Evolutionary conservation across 2,888 invertebrate species (phyloP).

Genomic region (Apodemia mormo): DNA sequence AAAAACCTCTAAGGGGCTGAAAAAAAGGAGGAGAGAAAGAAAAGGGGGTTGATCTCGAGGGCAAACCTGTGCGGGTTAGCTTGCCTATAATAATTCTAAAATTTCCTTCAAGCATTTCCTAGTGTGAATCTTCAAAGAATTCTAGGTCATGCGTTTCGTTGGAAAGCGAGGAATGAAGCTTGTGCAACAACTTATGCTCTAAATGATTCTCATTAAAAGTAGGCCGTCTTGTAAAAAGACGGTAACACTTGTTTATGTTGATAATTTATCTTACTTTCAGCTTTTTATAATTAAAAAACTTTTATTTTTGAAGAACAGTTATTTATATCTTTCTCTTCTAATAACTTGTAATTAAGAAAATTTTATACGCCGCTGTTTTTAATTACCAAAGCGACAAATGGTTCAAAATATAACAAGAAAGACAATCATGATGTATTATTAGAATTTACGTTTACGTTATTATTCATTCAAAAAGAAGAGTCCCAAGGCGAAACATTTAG

Average conservation of each 20-base stretch:
- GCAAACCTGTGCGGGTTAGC: too few relatives aligned
- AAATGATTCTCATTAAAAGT: slow-evolving; percentile 36
- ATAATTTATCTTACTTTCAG: slow-evolving; percentile 15
- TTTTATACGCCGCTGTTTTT: neutral
- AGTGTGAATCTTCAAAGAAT: slow-evolving; percentile 45
- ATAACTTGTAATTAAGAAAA: slow-evolving; percentile 5
- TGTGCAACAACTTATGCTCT: slow-evolving; percentile 34
- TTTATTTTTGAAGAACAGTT: slow-evolving; percentile 4
- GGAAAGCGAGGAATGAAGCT: slow-evolving; percentile 14
- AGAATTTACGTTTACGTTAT: too few relatives aligned
- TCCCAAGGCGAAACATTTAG: too few relatives aligned
- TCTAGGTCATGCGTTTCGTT: slow-evolving; percentile 16
- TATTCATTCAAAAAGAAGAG: too few relatives aligned
- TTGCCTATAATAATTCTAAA: neutral
- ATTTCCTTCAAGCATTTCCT: slow-evolving; percentile 39
- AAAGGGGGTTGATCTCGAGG: too few relatives aligned
- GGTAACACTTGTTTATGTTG: slow-evolving; percentile 11
- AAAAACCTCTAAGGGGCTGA: too few relatives aligned
- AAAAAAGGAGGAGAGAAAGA: too few relatives aligned
- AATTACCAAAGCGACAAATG: neutral
- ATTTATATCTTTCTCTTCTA: slow-evolving; percentile 1
- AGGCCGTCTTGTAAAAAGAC: slow-evolving; percentile 12
- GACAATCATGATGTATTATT: too few relatives aligned
- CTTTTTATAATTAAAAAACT: slow-evolving; percentile 2
- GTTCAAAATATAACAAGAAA: too few relatives aligned